Conservation (phyloP, 2,888 invertebrate species). For the Rhorus exstirpatorius region DNA sequence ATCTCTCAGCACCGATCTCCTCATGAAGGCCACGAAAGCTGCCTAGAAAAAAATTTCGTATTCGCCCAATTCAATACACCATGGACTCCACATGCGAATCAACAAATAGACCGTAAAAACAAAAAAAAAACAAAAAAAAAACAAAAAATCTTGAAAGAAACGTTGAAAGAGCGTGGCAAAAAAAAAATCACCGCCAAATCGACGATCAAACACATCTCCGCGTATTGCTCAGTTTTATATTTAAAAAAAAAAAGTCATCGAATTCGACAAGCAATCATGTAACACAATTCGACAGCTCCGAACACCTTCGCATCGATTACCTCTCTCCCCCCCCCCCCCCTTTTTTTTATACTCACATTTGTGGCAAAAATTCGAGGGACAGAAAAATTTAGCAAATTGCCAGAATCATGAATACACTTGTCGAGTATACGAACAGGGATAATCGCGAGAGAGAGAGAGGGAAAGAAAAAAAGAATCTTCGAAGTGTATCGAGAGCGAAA, state of each 20-base stretch:
- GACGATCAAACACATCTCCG: constrained; percentile 36
- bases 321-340: too few species aligned
- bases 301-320: constrained; percentile 43
- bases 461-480: too few species aligned
- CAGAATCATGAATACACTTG: constrained; percentile 18
- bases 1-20: constrained; percentile 88
- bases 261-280: constrained; percentile 51
- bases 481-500: constrained; percentile 42
- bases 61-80: too few species aligned
- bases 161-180: constrained; percentile 18
- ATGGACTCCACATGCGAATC: constrained; percentile 45
- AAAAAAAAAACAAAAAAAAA: constrained; percentile 31
- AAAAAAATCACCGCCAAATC: constrained; percentile 34
- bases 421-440: constrained; percentile 25
- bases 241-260: constrained; percentile 42
- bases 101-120: constrained; percentile 31
- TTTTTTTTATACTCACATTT: constrained; percentile 42
- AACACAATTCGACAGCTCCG: constrained; percentile 48
- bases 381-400: constrained; percentile 1
- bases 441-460: constrained; percentile 9
- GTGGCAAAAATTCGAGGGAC: constrained; percentile 28
- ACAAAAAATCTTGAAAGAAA: constrained; percentile 33
- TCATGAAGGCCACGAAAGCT: constrained; percentile 83
- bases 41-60: too few species aligned
- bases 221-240: constrained; percentile 61